Evolutionary conservation across 92 coral and sea anemone genomes (phyloP), one percentile per base, ranked within the genome.

Genomic region (Virgularia gustaviana): DNA sequence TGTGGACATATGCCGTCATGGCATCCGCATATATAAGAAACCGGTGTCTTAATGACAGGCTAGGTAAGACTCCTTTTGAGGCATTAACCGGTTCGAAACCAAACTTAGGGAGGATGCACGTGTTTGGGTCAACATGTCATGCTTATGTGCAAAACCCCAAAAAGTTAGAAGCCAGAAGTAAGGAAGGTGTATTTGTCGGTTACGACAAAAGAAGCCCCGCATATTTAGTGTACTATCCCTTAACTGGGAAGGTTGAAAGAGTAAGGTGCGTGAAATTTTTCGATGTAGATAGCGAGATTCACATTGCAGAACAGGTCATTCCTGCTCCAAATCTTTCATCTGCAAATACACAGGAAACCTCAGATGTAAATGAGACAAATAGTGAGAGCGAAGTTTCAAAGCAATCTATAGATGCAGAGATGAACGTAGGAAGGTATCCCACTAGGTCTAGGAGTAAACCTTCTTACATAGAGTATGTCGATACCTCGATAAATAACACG

Each of bases 131-230:
- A 9, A 38, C 45, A 15, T 76, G 75, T 29, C 64, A 30, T 55
- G 83, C 76, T 22, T 78, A 78, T 43, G 83, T 78, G 49, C 83
- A 78, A 41, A 78, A 78, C 5, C 42, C 77, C 5, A 78, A 78
- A 65, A 78, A 78, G 49, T 23, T 67, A 71, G 83, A 70, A 7
- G 56, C 77, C 54, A 54, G 47, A 66, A 57, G 70, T 33, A 78
- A 45, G 37, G 49, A 45, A 63, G 83, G 78, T 12, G 18, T 78
- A 22, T 78, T 67, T 39, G 65, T 76, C 28, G 74, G 81, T 13
- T 76, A 76, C 20, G 81, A 76, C 73, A 63, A 49, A 34, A 39
- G 57, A 24, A 63, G 81, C 64, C 83, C 71, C 3, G 78, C 83
- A 3, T 70, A 70, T 53, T 63, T 79, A 43, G 78, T 79, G 35